These are phyloP conservation scores for Hylomyscus alleni DNA, from an alignment of 2,797 vertebrate genomes.

Conservation along the genomic window DNA sequence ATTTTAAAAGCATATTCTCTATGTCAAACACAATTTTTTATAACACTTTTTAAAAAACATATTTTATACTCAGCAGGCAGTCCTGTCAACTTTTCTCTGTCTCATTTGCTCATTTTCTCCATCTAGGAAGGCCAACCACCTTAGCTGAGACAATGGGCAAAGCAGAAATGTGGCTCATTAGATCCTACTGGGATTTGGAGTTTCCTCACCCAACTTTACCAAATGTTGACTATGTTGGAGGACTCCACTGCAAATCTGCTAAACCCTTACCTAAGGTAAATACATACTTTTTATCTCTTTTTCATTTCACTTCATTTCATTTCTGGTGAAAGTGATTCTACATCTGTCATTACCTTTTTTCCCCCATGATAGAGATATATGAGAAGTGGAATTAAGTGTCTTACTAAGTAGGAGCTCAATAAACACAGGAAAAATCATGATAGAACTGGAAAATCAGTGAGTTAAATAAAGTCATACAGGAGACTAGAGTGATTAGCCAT, in stretches of 20 bases:
- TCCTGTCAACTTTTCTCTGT: background rate
- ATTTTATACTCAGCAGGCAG: background rate
- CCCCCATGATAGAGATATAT: background rate
- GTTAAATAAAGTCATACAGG: background rate
- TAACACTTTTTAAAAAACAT: background rate
- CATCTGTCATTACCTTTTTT: background rate
- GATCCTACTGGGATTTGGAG: background rate
- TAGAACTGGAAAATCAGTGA: background rate
- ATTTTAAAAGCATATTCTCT: background rate
- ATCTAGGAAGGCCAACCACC: background rate
- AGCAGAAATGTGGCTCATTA: slow-evolving; percentile 15
- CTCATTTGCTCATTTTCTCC: background rate
- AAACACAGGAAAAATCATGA: background rate
- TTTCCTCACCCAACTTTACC: background rate
- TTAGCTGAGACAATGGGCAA: background rate
- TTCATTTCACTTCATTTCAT: background rate
- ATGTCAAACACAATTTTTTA: background rate
- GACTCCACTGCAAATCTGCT: background rate
- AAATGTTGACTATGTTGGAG: slow-evolving; percentile 2
- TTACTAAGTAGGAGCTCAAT: background rate
- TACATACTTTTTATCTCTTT: background rate
- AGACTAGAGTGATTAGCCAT: too few species aligned
- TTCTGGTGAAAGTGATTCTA: background rate
- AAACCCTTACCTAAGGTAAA: background rate
- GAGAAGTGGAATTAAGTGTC: too few species aligned